phyloP scores from a whole-genome alignment of 2,888 invertebrate genomes.

The Cerastoderma edule region DNA sequence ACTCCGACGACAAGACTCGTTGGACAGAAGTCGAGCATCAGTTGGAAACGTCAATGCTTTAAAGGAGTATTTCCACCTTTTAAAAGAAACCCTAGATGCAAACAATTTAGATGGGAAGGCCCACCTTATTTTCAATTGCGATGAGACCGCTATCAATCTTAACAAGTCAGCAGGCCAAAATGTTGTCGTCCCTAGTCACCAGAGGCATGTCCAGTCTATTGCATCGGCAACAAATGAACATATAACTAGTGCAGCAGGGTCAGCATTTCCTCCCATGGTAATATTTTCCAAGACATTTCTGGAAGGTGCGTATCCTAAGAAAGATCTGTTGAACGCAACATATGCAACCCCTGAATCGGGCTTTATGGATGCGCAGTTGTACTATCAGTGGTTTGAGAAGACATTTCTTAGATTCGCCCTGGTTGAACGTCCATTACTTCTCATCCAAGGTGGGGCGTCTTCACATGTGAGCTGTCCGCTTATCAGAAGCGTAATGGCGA shows the following conservation, averaged over 20 bases:
- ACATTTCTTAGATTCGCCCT: constrained; percentile 23
- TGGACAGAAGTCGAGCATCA: constrained; percentile 35
- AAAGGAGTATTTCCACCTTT: constrained; percentile 33
- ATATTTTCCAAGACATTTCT: constrained; percentile 35
- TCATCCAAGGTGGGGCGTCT: constrained; percentile 40
- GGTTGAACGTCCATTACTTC: constrained; percentile 20
- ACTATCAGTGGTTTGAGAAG: constrained; percentile 43
- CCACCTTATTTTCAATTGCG: constrained; percentile 44
- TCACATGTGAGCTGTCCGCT: constrained; percentile 40
- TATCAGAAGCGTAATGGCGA: constrained; percentile 36
- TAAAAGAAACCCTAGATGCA: constrained; percentile 31
- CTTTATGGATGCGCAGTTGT: constrained; percentile 38
- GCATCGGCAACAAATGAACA: constrained; percentile 43
- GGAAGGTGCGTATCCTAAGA: constrained; percentile 32
- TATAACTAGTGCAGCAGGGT: constrained; percentile 38
- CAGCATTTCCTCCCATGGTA: constrained; percentile 35
- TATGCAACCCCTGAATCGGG: constrained; percentile 25
- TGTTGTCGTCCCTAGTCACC: constrained; percentile 32
- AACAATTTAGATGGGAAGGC: constrained; percentile 29
- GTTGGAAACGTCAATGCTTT: constrained; percentile 31
- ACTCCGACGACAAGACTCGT: constrained; percentile 32
- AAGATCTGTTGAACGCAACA: constrained; percentile 27
- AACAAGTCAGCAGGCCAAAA: constrained; percentile 44
- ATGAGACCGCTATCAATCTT: constrained; percentile 35
- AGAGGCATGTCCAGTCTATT: constrained; percentile 30